Base-by-base conservation (phyloP, 2,797 vertebrate species). In the Amblyopsis hoosieri region DNA sequence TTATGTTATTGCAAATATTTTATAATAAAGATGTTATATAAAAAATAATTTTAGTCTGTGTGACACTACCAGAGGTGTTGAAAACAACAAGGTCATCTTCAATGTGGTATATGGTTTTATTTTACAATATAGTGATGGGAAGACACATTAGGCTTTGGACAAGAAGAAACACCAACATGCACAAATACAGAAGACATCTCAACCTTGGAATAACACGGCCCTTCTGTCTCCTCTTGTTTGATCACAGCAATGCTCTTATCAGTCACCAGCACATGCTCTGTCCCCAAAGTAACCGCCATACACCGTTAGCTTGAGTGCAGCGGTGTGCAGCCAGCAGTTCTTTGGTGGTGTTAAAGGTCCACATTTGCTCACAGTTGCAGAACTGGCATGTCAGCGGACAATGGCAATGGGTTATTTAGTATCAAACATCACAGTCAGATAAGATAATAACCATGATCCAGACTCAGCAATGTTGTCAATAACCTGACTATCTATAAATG, bases 271-370 rank as follows among this genome's bases (percentile, higher is more conserved):
- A 81, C 73, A 55, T 67, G 45, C 68, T 71, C 69, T 60, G 59
- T 78, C 76, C 80, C 75, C 76, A 67, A 68, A 23, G 75, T 74
- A 62, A 79, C 75, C 71, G 57, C 73, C 81, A 85, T 76, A 64
- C 63, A 47, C 53, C 53, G 56, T 64, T 29, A 57, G 63, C 69
- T n/a, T 2, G 62, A 59, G 54, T 55, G 46, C 74, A 62, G 53
- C 3, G 60, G 73, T 81, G 76, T 76, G 59, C 67, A 78, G 64
- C 75, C 52, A 19, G 31, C 68, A 56, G 62, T 61, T 82, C 71
- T 33, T 69, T 64, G 15, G 33, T 56, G 8, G 66, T 55, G 42
- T 54, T 69, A 52, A 56, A 3, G 15, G 70, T 70, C 62, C 57
- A 49, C 51, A 77, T 75, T 72, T 69, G 67, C 82, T 75, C 74